These are phyloP conservation scores for Leuctra nigra DNA, from an alignment of 2,888 invertebrate genomes.

Conservation along the genomic window DNA sequence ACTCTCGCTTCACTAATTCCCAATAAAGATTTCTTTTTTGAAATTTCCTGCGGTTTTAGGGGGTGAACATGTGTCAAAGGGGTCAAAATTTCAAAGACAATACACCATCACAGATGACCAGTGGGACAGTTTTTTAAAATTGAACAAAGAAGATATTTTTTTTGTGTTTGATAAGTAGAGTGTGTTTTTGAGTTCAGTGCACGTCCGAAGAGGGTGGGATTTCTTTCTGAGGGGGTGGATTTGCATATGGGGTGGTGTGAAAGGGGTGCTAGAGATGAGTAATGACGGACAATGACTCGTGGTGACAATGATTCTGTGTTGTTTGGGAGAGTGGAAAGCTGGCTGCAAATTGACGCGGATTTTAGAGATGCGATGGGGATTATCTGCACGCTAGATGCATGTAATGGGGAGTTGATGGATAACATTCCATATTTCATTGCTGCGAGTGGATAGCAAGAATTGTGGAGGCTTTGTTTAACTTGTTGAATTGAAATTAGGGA, in stretches of 20 bases:
- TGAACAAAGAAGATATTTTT: neutral
- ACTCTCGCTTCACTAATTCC: slow-evolving; percentile 13
- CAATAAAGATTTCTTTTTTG: slow-evolving; percentile 6
- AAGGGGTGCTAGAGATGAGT: slow-evolving; percentile 13
- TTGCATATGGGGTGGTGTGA: slow-evolving; percentile 6
- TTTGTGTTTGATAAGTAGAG: neutral
- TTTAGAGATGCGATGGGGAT: too few species aligned
- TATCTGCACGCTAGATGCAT: too few species aligned
- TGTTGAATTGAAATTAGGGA: too few species aligned
- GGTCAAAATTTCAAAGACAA: too few species aligned
- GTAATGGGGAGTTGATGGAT: too few species aligned
- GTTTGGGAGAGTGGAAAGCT: too few species aligned
- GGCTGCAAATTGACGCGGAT: too few species aligned
- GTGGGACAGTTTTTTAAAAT: slow-evolving; percentile 9
- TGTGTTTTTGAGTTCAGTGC: neutral
- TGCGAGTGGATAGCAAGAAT: too few species aligned
- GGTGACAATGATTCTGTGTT: too few species aligned
- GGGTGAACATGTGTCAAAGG: slow-evolving; percentile 14
- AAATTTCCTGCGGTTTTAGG: slow-evolving; percentile 14
- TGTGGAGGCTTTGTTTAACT: too few species aligned
- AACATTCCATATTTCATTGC: too few species aligned
- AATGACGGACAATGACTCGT: slow-evolving; percentile 11
- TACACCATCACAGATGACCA: slow-evolving; percentile 12
- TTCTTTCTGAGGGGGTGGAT: slow-evolving; percentile 2
- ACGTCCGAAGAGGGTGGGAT: slow-evolving; percentile 2